Base-by-base conservation (phyloP, 2,797 vertebrate species). In the Avahi laniger region DNA sequence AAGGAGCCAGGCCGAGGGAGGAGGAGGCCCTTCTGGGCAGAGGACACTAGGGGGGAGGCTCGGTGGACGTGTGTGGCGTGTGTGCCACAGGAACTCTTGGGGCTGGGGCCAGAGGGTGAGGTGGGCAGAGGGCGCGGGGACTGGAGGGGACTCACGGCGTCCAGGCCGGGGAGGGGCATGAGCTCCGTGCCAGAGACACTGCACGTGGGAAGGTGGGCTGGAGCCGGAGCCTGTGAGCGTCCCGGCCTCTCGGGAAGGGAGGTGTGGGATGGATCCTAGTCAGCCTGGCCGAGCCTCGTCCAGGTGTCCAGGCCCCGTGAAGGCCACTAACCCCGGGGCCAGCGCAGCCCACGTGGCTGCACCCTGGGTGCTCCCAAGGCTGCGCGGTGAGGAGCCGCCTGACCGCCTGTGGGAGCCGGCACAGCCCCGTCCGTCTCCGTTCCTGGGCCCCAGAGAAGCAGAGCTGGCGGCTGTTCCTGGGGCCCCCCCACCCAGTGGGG, bases 311-410 rank as follows among this genome's bases (percentile, higher is more conserved):
- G 91, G 20, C 33, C 30, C 26, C 22, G 43, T 43, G 33, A 8
- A 15, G 43, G 18, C 18, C 46, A 7, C 38, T 13, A 1, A 35
- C 33, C 59, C 92, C 52, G 28, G 75, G 0, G 35, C 26, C 50
- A 17, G n/a, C 0, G 3, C n/a, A 0, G 8, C 2, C 1, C 17
- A 0, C 22, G 65, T 9, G 9, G 46, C 13, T 12, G 63, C 38
- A 15, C 0, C 8, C 43, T 15, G 84, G 65, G 67, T 0, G 2
- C 0, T 10, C 20, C 46, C 26, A 28, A 4, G 65, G 57, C 26
- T 4, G 65, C 14, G 33, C 1, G 3, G 1, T 20, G 8, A n/a
- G 50, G 12, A 7, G 50, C 28, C 7, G 0, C 28, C 2, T 14
- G 41, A 3, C 18, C 20, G 24, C 41, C 22, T 0, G 65, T 0